Base-by-base conservation (phyloP, 2,888 invertebrate genomes). In the Papilio elwesi region DNA sequence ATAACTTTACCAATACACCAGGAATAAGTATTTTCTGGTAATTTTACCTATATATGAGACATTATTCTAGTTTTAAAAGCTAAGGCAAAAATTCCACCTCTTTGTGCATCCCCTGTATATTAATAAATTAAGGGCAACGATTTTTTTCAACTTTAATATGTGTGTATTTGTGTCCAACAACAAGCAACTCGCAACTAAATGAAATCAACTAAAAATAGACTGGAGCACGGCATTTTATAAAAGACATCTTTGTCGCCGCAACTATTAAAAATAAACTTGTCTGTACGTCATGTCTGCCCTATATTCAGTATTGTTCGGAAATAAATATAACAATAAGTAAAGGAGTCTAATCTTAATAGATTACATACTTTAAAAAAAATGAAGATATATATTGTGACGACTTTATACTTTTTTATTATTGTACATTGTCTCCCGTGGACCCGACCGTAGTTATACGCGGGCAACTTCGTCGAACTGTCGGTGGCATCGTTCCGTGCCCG, bases 211-310 rank as follows among this genome's bases (percentile, higher is more conserved):
- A 59, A 59, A 59, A 59, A 59, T 59, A 59, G 38, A 59, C 5
- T 8, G 36, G 59, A 8, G 59, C 59, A 59, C 38, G 59, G 59
- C 59, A 59, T 59, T 38, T 59, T 59, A 59, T 59, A 59, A 59
- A 38, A 59, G 59, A 38, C 59, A 59, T n/a, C 36, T 38, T 59
- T 59, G 59, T 59, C 59, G 59, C 36, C n/a, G 59, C 59, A n/a
- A 59, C 38, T 59, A 59, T 59, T 59, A 59, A 59, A 59, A 59
- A 59, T 59, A 59, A 59, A 59, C 38, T 38, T 6, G 59, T 59
- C 13, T 38, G 59, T 59, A 36, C 59, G 38, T 59, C 38, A 13
- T 26, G 55, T 55, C 59, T 59, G 59, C n/a, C 59, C 59, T 59
- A 59, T 26, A 59, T 59, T 59, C 16, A 59, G 38, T 8, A n/a